phyloP scores from a whole-genome alignment of 2,888 invertebrate species.

The Allygus modestus region DNA sequence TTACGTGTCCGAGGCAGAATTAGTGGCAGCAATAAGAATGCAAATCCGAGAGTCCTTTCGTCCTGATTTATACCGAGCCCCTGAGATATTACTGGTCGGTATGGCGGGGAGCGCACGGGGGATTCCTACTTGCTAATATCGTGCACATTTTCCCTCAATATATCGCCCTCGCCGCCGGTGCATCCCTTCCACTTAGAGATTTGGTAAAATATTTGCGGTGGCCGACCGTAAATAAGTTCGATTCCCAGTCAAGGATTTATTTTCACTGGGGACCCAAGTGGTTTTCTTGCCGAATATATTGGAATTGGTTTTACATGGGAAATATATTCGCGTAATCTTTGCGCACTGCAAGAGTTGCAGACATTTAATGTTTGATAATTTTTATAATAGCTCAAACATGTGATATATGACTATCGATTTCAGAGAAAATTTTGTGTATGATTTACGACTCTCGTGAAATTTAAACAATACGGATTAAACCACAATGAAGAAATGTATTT shows the following conservation, averaged over 20 bases:
- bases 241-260: conserved; percentile 32
- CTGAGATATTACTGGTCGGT: neutral
- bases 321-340: conserved; percentile 21
- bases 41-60: conserved; percentile 25
- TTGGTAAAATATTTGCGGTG: conserved; percentile 32
- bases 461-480: too few relatives aligned
- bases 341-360: too few relatives aligned
- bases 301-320: conserved; percentile 31
- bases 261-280: conserved; percentile 36
- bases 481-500: too few relatives aligned
- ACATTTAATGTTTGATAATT: too few relatives aligned
- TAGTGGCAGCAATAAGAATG: conserved; percentile 55
- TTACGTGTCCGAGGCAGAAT: conserved; percentile 11
- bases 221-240: conserved; percentile 45
- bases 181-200: conserved; percentile 44
- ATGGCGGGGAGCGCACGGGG: neutral
- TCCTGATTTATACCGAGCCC: conserved; percentile 4
- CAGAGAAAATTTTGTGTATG: too few relatives aligned
- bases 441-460: too few relatives aligned
- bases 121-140: conserved; percentile 38
- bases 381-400: too few relatives aligned
- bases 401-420: too few relatives aligned
- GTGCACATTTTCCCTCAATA: conserved; percentile 29
- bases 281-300: conserved; percentile 33
- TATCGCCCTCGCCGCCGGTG: conserved; percentile 7